phyloP scores from a whole-genome alignment of 2,888 invertebrate species.

The Odontothrips loti region DNA sequence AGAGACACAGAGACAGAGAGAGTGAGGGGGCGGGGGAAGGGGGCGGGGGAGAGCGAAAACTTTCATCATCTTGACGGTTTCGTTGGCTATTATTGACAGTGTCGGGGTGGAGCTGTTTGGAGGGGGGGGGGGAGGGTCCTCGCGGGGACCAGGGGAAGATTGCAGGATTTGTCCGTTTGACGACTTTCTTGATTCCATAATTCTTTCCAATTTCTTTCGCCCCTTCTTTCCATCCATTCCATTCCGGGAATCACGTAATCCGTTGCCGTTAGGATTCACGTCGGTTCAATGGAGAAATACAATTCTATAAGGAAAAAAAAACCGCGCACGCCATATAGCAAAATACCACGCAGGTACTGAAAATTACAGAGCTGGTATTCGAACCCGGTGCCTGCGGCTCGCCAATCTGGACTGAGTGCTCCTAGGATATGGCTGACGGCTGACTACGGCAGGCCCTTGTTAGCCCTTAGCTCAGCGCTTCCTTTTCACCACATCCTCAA shows the following conservation, averaged over 20 bases:
- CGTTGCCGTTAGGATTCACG: no score
- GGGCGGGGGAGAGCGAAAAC: background rate
- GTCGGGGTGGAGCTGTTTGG: no score
- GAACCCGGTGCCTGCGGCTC: no score
- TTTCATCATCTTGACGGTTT: background rate
- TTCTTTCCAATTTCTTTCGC: constrained; percentile 16
- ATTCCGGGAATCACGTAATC: background rate
- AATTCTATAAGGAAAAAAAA: no score
- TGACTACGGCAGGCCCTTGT: background rate
- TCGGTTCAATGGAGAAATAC: background rate
- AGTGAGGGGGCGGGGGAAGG: no score
- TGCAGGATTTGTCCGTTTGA: constrained; percentile 22
- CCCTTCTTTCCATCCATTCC: background rate
- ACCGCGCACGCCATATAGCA: no score
- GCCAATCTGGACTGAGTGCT: no score
- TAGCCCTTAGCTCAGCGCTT: background rate
- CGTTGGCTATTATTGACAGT: background rate
- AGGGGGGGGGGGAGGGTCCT: background rate
- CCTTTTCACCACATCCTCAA: no score
- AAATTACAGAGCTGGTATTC: no score
- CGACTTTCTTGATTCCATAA: constrained; percentile 15
- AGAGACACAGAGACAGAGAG: no score
- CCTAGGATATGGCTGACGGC: no score
- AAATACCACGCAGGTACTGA: no score
- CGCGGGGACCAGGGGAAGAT: background rate